phyloP scores from a whole-genome alignment of 2,888 invertebrate species.

The Leistus spinibarbis region DNA sequence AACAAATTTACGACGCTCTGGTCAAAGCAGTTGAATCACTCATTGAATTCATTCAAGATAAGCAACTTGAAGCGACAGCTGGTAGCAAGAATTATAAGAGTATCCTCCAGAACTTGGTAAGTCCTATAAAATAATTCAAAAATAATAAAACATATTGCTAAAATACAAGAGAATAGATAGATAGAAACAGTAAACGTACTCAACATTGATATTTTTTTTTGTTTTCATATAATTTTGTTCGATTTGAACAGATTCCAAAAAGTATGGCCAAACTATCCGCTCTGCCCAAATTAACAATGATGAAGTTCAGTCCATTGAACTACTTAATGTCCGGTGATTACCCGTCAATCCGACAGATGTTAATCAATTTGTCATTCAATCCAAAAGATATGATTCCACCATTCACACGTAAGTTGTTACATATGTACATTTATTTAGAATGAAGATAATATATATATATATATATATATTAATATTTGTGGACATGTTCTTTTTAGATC shows the following conservation, averaged over 20 bases:
- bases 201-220: too few relatives aligned
- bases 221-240: conserved; percentile 21
- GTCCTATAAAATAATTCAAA: too few relatives aligned
- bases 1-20: conserved; percentile 65
- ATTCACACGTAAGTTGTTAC: conserved; percentile 59
- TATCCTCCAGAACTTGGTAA: conserved; percentile 49
- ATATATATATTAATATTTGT: too few relatives aligned
- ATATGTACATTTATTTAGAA: conserved; percentile 8
- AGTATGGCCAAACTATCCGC: conserved; percentile 56
- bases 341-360: conserved; percentile 61
- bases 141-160: too few relatives aligned
- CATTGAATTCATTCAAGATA: conserved; percentile 56
- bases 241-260: conserved; percentile 49
- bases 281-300: conserved; percentile 63
- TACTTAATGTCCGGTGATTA: conserved; percentile 66
- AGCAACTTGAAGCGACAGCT: conserved; percentile 51
- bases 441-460: too few relatives aligned
- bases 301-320: conserved; percentile 66
- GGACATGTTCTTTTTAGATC: conserved; percentile 61
- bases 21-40: conserved; percentile 65
- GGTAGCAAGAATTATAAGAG: conserved; percentile 50
- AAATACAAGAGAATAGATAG: too few relatives aligned
- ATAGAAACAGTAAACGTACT: too few relatives aligned
- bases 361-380: conserved; percentile 61
- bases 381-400: conserved; percentile 68